phyloP scores from a whole-genome alignment of 2,888 invertebrate species.

The Stenichneumon culpator region DNA sequence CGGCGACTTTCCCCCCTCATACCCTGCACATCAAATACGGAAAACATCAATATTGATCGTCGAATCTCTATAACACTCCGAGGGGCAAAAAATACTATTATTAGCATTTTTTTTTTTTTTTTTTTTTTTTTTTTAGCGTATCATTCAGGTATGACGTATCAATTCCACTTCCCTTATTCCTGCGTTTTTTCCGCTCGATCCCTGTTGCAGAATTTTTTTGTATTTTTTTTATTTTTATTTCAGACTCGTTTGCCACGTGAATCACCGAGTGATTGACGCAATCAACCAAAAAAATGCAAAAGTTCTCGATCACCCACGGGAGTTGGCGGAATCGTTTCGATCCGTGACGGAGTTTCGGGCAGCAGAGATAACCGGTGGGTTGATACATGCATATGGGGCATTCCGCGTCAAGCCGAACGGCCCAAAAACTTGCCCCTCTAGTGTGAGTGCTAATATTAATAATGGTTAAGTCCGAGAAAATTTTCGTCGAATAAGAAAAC shows the following conservation, averaged over 20 bases:
- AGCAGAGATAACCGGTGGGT: not conserved
- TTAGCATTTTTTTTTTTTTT: not conserved
- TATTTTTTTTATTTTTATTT: conserved; percentile 14
- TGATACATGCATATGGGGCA: not conserved
- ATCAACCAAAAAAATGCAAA: conserved; percentile 67
- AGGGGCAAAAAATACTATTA: not conserved
- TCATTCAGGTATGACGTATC: conserved; percentile 1
- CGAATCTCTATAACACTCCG: not conserved
- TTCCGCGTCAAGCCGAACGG: no score
- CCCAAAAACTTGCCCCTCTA: no score
- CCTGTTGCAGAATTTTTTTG: not conserved
- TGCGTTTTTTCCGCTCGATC: not conserved
- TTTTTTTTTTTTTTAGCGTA: not conserved
- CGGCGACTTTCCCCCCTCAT: not conserved
- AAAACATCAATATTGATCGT: not conserved
- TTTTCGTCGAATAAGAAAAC: no score
- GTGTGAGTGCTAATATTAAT: no score
- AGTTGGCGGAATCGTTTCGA: conserved; percentile 9
- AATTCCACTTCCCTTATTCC: not conserved
- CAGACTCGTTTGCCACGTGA: conserved; percentile 31
- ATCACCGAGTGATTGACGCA: conserved; percentile 59
- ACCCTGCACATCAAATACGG: not conserved
- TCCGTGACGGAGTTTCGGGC: conserved; percentile 9
- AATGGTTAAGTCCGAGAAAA: no score
- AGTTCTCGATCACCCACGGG: conserved; percentile 62